These are phyloP conservation scores for Manduca sexta DNA, from an alignment of 1,140 invertebrate species.

Conservation along the genomic window DNA sequence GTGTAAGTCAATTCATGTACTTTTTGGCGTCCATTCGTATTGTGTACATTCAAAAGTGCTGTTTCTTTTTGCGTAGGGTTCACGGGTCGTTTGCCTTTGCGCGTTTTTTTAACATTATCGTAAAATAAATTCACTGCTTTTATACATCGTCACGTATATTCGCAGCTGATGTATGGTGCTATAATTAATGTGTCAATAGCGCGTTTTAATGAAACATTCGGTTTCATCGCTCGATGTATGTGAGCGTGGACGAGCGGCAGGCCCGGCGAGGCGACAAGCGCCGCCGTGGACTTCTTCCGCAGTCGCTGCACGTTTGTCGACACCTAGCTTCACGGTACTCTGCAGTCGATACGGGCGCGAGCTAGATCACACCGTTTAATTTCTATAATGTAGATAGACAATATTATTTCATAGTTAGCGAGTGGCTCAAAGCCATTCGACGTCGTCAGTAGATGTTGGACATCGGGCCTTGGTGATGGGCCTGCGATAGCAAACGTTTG, in stretches of 20 bases:
- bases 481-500: constrained; percentile 29
- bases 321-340: too few relatives aligned
- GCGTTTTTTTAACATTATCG: constrained; percentile 3
- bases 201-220: constrained; percentile 33
- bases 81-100: constrained; percentile 1
- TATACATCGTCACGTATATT: constrained; percentile 37
- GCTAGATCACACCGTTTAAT: constrained; percentile 11
- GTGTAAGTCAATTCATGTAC: constrained; percentile 63
- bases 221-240: not conserved
- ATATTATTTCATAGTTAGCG: constrained; percentile 34
- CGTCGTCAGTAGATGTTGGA: constrained; percentile 39
- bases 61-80: too few relatives aligned
- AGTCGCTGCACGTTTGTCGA: too few relatives aligned
- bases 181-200: constrained; percentile 52
- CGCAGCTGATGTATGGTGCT: constrained; percentile 66
- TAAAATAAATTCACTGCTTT: constrained; percentile 18
- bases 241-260: too few relatives aligned
- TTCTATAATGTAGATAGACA: constrained; percentile 45
- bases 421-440: constrained; percentile 48
- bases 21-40: constrained; percentile 53
- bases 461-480: constrained; percentile 32
- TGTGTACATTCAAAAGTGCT: not conserved
- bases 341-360: not conserved
- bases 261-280: too few relatives aligned
- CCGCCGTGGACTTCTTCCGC: too few relatives aligned